These are phyloP conservation scores for Morphnarchus princeps DNA, from an alignment of 2,113 vertebrate genomes.

Conservation along the genomic window DNA sequence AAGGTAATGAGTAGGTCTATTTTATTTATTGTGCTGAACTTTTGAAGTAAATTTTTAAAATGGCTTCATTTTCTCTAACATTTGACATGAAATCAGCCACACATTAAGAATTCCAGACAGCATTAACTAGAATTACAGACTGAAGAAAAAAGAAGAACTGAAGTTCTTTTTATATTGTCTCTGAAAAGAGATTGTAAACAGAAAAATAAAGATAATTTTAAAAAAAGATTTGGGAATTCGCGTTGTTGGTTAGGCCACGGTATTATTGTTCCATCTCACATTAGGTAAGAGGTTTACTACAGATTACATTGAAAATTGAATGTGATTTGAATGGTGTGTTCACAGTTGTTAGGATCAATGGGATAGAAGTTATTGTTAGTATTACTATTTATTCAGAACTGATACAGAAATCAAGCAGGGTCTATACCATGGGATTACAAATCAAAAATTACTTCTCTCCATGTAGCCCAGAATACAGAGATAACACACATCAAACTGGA, in stretches of 20 bases:
- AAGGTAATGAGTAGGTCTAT: neutral
- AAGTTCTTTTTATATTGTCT: neutral
- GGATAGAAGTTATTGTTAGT: neutral
- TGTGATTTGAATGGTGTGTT: neutral
- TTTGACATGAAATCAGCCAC: neutral
- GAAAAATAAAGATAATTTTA: neutral
- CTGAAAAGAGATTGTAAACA: neutral
- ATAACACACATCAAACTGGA: neutral
- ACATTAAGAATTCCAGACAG: neutral
- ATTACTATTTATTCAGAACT: neutral
- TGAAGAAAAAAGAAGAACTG: neutral
- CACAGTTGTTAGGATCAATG: neutral
- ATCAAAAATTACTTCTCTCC: neutral
- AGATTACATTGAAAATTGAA: neutral
- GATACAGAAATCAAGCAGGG: neutral
- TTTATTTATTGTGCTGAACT: neutral
- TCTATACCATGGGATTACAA: neutral
- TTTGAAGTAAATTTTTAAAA: neutral
- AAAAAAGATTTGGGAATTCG: neutral
- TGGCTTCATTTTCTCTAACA: neutral
- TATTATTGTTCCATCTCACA: neutral
- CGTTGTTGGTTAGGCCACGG: neutral
- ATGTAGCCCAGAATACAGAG: neutral
- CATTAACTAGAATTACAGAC: neutral
- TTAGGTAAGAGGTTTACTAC: neutral